Percentiles rank a stretch among this genome's conserved stretches.
Evolutionary conservation across 2,113 vertebrate genomes (phyloP).

Genomic region (Hippocampus comes): DNA sequence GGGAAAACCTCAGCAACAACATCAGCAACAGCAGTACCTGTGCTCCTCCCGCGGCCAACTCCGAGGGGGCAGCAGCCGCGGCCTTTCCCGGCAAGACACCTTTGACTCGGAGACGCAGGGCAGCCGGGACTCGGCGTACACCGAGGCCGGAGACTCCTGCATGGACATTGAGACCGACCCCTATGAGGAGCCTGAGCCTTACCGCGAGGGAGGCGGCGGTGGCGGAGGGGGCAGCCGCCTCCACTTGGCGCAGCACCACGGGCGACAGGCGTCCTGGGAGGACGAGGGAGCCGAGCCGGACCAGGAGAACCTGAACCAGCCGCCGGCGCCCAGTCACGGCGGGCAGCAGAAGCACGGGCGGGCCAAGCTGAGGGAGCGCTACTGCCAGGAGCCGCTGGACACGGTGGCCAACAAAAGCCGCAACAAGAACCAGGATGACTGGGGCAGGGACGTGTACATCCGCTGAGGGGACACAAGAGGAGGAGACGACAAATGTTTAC

Average conservation of each 20-base stretch:
- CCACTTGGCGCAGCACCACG: slow-evolving; percentile 71
- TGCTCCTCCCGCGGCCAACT: slow-evolving; percentile 69
- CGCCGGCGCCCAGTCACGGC: slow-evolving; percentile 61
- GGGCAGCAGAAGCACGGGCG: slow-evolving; percentile 73
- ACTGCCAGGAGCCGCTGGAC: slow-evolving; percentile 77
- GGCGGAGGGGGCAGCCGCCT: slow-evolving; percentile 61
- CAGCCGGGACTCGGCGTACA: slow-evolving; percentile 90
- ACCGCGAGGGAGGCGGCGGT: slow-evolving; percentile 54
- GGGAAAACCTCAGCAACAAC: slow-evolving; percentile 72
- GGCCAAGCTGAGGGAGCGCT: slow-evolving; percentile 82
- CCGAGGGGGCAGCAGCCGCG: slow-evolving; percentile 65
- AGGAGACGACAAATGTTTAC: slow-evolving; percentile 5
- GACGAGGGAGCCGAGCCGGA: slow-evolving; percentile 83
- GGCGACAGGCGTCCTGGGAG: slow-evolving; percentile 81
- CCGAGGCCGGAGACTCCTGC: slow-evolving; percentile 86
- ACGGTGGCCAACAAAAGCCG: slow-evolving; percentile 72
- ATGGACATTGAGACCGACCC: slow-evolving; percentile 93
- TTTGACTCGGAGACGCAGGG: slow-evolving; percentile 89
- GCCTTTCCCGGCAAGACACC: slow-evolving; percentile 88
- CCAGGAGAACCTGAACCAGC: slow-evolving; percentile 81
- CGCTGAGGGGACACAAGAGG: slow-evolving; percentile 68
- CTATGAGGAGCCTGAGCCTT: slow-evolving; percentile 84
- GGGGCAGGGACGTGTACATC: slow-evolving; percentile 88
- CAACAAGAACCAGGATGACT: slow-evolving; percentile 83
- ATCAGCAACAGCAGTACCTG: slow-evolving; percentile 68